Evolutionary conservation across 1,140 invertebrate genomes (phyloP), one percentile per base, ranked within the genome.

Genomic region (Neodiprion fabricii): DNA sequence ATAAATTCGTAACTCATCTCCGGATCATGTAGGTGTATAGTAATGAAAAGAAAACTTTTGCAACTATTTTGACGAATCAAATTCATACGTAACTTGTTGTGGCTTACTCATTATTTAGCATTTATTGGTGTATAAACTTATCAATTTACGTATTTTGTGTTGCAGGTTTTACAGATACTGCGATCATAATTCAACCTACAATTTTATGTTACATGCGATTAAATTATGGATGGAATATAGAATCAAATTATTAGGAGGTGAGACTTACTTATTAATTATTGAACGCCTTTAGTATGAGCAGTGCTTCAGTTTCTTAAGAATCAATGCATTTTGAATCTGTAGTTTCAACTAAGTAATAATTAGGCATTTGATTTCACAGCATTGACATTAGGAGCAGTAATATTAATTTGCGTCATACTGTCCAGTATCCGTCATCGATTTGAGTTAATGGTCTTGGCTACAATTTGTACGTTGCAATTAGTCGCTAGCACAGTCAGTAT

Each of bases 181-280:
- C 66, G 78, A 82, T 72, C 72, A 78, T 10, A 79, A 80, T 75
- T 73, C 76, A 65, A 75, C 78, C 0, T 79, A 78, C 69, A 75
- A 79, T 67, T 80, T 81, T 53, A 76, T 82, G 79, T 75, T 81
- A 8, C 74, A 81, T 48, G 77, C 81, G 0, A 78, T 75, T 10
- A 80, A 76, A 70, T 69, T 81, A 9, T 82, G 81, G 81, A 70
- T 81, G 5, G 81, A 79, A 40, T 79, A 76, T 47, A 76, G 81
- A 74, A 77, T 82, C 21, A 78, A 82, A 74, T 67, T 81, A 23
- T 48, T 81, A 9, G 78, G 77, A 77, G 77, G 79, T 80, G 49
- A 67, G 23, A 68, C 14, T 48, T 76, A 69, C 72, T 67, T 70
- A 8, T 61, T n/a, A 53, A 12, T 40, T 40, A 40, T 40, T 40